Conservation (phyloP, 2,113 vertebrate genomes). For the Phalacrocorax pelagicus region DNA sequence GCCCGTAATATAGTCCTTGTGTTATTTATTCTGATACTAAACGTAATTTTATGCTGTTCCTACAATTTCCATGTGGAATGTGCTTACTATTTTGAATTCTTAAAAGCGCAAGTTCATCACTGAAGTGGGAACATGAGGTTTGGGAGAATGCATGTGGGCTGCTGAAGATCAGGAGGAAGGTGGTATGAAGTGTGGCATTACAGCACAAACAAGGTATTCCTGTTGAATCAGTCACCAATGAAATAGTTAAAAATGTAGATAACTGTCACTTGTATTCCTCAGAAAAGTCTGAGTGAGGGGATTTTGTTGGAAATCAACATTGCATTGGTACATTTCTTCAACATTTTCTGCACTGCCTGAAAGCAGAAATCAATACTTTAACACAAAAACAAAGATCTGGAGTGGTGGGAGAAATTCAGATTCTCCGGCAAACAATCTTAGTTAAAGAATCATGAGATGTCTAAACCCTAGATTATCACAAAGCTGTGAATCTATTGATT, state of each 20-base stretch:
- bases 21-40: slow-evolving; percentile 61
- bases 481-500: not conserved
- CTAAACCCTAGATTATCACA: not conserved
- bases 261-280: not conserved
- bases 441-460: not conserved
- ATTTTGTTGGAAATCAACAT: not conserved
- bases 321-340: not conserved
- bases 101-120: slow-evolving; percentile 29
- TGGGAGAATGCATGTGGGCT: not conserved
- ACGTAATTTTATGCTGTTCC: slow-evolving; percentile 41
- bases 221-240: not conserved
- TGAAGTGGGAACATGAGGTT: not conserved
- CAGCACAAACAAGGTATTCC: not conserved
- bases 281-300: not conserved
- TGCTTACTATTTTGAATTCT: slow-evolving; percentile 45
- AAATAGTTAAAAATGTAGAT: not conserved
- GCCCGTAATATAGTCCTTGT: slow-evolving; percentile 28
- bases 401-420: not conserved
- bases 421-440: not conserved
- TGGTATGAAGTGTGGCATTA: not conserved
- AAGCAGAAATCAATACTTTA: not conserved
- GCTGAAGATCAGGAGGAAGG: not conserved
- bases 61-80: slow-evolving; percentile 45
- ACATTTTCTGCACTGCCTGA: not conserved
- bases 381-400: not conserved